A percentile compares a stretch with the other conserved stretches of the same genome.
Conservation (phyloP, 1,140 invertebrate species). For the Brachionus calyciflorus region DNA sequence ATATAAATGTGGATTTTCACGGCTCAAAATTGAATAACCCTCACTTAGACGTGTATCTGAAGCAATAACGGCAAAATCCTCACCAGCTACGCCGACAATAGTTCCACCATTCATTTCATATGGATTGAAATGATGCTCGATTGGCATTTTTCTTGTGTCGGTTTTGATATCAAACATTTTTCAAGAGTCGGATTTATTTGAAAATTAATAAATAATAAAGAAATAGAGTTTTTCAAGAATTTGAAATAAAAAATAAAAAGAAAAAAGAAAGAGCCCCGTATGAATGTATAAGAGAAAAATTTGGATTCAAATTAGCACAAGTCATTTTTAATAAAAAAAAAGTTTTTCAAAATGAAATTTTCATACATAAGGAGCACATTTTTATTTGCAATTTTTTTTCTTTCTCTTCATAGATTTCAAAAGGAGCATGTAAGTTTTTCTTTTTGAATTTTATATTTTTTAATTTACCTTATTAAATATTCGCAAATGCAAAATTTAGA, state of each 20-base stretch:
- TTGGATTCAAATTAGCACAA: slow-evolving; percentile 25
- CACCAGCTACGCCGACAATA: slow-evolving; percentile 78
- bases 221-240: no score
- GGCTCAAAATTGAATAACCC: slow-evolving; percentile 82
- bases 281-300: background rate
- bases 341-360: background rate
- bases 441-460: background rate
- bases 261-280: background rate
- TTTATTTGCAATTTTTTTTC: slow-evolving; percentile 13
- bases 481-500: no score
- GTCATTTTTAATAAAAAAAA: slow-evolving; percentile 1
- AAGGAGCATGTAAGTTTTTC: background rate
- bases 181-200: background rate
- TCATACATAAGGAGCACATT: slow-evolving; percentile 6
- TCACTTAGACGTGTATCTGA: slow-evolving; percentile 89
- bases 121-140: slow-evolving; percentile 23
- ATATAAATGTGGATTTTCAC: slow-evolving; percentile 71
- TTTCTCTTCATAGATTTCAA: no score
- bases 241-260: no score
- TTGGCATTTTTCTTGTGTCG: background rate
- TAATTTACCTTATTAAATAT: slow-evolving; percentile 3
- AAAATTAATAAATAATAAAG: background rate
- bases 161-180: slow-evolving; percentile 7
- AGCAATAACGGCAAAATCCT: slow-evolving; percentile 79
- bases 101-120: slow-evolving; percentile 51